Conservation (phyloP, 2,888 invertebrate genomes). For the Apamea anceps region DNA sequence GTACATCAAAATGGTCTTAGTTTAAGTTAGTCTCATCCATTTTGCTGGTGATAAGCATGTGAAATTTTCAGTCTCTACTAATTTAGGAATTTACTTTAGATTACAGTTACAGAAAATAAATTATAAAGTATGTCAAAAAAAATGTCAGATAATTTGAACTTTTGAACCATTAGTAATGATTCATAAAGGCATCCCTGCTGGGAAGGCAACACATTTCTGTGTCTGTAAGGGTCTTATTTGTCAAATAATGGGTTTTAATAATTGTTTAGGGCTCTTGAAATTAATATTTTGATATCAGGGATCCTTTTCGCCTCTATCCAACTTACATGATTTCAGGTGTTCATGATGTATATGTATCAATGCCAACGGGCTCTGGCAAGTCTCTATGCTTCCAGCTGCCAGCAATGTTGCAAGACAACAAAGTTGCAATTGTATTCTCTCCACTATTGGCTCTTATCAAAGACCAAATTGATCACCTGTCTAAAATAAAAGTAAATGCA, state of each 20-base stretch:
- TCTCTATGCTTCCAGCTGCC: constrained; percentile 99
- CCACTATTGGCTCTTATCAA: constrained; percentile 98
- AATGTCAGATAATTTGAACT: too few species aligned
- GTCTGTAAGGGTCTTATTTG: not conserved
- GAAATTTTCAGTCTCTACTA: too few species aligned
- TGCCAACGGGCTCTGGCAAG: constrained; percentile 99
- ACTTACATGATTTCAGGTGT: constrained; percentile 90
- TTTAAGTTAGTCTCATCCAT: too few species aligned
- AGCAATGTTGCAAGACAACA: constrained; percentile 94
- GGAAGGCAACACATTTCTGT: not conserved
- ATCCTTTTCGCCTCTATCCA: not conserved
- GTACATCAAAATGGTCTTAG: too few species aligned
- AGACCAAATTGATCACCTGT: constrained; percentile 98
- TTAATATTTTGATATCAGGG: not conserved
- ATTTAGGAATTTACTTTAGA: too few species aligned
- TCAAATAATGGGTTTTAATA: not conserved
- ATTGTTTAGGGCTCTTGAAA: not conserved
- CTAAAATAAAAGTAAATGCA: constrained; percentile 94
- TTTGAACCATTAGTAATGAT: not conserved
- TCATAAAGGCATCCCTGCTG: not conserved
- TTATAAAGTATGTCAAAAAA: too few species aligned
- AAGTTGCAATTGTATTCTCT: constrained; percentile 98
- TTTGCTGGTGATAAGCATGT: too few species aligned
- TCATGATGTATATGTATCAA: constrained; percentile 98
- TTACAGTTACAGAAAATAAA: too few species aligned